A percentile compares a stretch with the other conserved stretches of the same genome.
phyloP scores from a whole-genome alignment of 2,797 vertebrate species.

The Apodemus agrarius region DNA sequence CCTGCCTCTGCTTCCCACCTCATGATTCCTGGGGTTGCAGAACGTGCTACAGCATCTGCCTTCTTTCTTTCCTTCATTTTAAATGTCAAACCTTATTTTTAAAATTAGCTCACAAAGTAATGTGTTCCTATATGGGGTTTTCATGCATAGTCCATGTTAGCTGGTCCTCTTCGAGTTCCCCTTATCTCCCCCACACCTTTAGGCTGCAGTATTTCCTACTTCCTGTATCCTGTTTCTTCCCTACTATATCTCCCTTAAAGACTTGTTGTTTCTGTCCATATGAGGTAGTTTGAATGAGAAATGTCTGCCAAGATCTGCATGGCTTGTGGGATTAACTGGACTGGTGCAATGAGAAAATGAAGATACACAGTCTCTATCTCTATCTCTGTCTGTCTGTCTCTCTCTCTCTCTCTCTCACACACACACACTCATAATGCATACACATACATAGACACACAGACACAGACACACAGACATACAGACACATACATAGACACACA shows the following conservation, averaged over 20 bases:
- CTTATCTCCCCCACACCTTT: no score
- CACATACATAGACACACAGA: not conserved
- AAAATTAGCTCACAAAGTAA: not conserved
- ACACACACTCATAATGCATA: not conserved
- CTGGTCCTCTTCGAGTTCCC: not conserved
- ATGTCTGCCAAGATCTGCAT: not conserved
- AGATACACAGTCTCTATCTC: not conserved
- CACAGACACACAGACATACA: not conserved
- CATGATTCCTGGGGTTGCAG: not conserved
- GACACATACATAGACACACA: not conserved
- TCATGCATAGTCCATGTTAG: not conserved
- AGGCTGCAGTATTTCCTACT: not conserved
- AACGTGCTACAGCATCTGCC: no score
- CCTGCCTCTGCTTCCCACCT: not conserved
- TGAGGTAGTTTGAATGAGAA: not conserved
- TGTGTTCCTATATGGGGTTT: not conserved
- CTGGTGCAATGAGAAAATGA: not conserved
- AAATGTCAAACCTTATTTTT: not conserved
- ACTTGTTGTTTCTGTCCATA: no score
- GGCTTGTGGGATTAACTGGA: not conserved
- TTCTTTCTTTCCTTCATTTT: not conserved
- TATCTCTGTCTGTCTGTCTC: no score
- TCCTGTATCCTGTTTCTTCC: not conserved
- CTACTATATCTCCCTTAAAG: not conserved
- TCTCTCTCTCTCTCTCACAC: no score